These are phyloP conservation scores for Orchestes rusci DNA, from an alignment of 2,888 invertebrate genomes.

Conservation along the genomic window DNA sequence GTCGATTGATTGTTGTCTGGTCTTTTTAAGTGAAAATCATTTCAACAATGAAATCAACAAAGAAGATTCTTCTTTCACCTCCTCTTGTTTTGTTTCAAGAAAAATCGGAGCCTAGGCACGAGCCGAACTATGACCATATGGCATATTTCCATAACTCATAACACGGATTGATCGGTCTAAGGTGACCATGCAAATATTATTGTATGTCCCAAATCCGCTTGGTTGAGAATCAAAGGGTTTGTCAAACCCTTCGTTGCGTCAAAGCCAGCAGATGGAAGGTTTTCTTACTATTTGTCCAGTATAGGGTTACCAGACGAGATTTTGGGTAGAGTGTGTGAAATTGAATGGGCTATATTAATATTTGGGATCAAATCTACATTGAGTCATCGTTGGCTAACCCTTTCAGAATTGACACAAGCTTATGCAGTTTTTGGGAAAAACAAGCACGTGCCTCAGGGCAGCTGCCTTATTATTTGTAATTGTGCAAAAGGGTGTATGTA, in stretches of 20 bases:
- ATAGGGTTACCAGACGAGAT: conserved; percentile 21
- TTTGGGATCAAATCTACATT: no score
- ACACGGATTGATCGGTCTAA: conserved; percentile 11
- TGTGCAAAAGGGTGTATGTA: conserved; percentile 25
- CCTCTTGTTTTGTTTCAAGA: no score
- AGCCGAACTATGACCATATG: neutral
- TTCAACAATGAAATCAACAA: no score
- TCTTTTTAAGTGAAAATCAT: no score
- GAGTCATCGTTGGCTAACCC: no score
- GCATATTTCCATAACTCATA: neutral
- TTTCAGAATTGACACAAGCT: no score
- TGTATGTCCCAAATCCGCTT: conserved; percentile 14
- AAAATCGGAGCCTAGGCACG: no score
- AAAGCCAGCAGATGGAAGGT: conserved; percentile 21
- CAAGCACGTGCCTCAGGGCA: conserved; percentile 15
- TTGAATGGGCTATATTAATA: no score
- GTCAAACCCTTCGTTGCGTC: conserved; percentile 18
- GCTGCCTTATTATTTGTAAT: conserved; percentile 22
- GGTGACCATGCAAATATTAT: conserved; percentile 23
- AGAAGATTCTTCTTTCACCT: no score
- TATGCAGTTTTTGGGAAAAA: conserved; percentile 20
- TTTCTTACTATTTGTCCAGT: conserved; percentile 21
- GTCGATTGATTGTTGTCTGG: no score
- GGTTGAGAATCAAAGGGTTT: no score
- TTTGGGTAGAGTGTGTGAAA: no score